A percentile compares a stretch with the other conserved stretches of the same genome.
phyloP scores from a whole-genome alignment of 2,888 invertebrate species.

The Metallyticus violacea region DNA sequence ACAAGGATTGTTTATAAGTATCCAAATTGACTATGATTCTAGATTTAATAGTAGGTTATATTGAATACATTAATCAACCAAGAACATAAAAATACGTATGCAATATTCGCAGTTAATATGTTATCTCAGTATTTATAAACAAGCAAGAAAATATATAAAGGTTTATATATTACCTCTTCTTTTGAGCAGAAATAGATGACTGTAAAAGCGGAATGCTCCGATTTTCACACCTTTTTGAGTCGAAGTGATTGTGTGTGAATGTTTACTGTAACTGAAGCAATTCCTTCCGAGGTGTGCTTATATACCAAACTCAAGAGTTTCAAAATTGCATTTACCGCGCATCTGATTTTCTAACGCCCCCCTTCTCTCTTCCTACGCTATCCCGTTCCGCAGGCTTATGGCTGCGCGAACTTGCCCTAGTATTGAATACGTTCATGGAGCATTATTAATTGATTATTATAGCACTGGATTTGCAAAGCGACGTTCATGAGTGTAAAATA shows the following conservation, averaged over 20 bases:
- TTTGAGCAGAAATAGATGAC: neutral
- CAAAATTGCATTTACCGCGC: conserved; percentile 18
- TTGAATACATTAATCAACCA: no score
- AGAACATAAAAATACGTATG: no score
- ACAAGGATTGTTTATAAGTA: no score
- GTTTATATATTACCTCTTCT: neutral
- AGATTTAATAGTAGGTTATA: no score
- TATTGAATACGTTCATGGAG: neutral
- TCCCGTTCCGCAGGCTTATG: neutral
- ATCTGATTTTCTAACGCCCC: conserved; percentile 7
- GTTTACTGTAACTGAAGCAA: neutral
- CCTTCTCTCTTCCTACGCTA: neutral
- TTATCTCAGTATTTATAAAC: neutral
- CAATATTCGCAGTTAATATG: neutral
- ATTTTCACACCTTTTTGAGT: neutral
- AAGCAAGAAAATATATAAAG: neutral
- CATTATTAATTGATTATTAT: neutral
- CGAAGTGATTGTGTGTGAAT: neutral
- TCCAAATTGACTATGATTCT: no score
- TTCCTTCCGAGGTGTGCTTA: neutral
- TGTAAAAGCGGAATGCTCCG: neutral
- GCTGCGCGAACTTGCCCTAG: neutral
- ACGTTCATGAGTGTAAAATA: neutral
- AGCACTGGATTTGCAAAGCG: neutral
- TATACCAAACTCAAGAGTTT: conserved; percentile 3